Evolutionary conservation across 2,113 vertebrate genomes (phyloP).

Genomic region (Spea bombifrons): DNA sequence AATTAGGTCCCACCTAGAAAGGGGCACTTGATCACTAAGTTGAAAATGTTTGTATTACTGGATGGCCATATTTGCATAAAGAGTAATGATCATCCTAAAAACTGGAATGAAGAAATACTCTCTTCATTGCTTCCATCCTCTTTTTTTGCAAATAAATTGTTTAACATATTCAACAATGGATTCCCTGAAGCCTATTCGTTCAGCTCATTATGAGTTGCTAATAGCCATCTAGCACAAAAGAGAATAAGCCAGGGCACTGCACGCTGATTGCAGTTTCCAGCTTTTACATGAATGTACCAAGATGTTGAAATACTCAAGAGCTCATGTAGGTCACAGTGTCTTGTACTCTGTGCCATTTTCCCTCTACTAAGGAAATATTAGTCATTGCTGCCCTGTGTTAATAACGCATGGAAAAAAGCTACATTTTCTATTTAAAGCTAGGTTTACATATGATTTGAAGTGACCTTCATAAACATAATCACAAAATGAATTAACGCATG

Average conservation of each 20-base stretch:
- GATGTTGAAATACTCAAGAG: neutral
- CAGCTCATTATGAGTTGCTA: neutral
- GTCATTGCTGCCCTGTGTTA: neutral
- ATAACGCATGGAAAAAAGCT: neutral
- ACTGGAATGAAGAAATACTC: no score
- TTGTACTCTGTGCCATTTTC: neutral
- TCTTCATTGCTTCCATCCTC: neutral
- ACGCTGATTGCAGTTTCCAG: neutral
- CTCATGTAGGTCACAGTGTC: constrained; percentile 11
- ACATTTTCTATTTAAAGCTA: neutral
- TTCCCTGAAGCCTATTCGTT: neutral
- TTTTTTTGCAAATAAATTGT: neutral
- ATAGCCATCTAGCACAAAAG: neutral
- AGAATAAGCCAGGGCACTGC: neutral
- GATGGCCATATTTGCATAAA: no score
- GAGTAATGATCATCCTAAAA: no score
- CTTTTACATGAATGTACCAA: neutral
- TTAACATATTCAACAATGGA: neutral
- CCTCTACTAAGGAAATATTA: neutral
- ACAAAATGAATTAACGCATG: constrained; percentile 4
- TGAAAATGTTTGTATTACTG: no score
- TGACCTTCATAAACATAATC: constrained; percentile 19
- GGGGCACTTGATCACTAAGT: no score
- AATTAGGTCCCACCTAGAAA: no score
- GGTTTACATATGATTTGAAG: neutral